Conservation (phyloP, 1,140 invertebrate genomes). For the Drosophila nikananu region DNA sequence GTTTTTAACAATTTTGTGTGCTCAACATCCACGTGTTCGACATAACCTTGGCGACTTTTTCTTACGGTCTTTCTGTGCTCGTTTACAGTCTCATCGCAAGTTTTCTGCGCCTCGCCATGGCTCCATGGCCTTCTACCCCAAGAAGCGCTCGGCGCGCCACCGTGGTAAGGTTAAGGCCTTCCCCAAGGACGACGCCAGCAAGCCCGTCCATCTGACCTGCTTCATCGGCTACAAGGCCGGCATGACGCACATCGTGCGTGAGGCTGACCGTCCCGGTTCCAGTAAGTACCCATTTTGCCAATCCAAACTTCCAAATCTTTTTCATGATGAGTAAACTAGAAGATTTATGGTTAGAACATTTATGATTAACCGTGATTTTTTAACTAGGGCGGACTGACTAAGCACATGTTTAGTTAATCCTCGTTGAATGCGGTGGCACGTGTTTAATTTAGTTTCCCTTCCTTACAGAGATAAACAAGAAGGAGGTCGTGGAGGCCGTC, state of each 20-base stretch:
- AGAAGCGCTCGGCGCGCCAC: conserved; percentile 97
- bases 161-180: conserved; percentile 99
- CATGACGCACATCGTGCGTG: conserved; percentile 99
- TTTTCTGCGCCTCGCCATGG: conserved; percentile 99
- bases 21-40: conserved; percentile 16
- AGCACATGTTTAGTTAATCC: conserved; percentile 1
- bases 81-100: conserved; percentile 98
- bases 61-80: conserved; percentile 2
- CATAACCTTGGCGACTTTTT: conserved; percentile 15
- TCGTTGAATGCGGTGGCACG: not conserved
- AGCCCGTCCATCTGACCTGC: conserved; percentile 99
- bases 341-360: conserved; percentile 84
- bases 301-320: conserved; percentile 1
- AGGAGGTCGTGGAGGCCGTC: conserved; percentile 99
- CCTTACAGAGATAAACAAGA: conserved; percentile 98
- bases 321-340: conserved; percentile 79
- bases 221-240: conserved; percentile 99
- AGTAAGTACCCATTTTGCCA: conserved; percentile 89
- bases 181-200: conserved; percentile 98
- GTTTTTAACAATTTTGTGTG: not conserved
- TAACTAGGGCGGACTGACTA: conserved; percentile 85
- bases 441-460: conserved; percentile 34
- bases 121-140: conserved; percentile 99
- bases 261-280: conserved; percentile 99
- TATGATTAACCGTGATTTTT: conserved; percentile 83